Evolutionary conservation across 2,113 vertebrate genomes (phyloP).

Genomic region (Perccottus glenii): DNA sequence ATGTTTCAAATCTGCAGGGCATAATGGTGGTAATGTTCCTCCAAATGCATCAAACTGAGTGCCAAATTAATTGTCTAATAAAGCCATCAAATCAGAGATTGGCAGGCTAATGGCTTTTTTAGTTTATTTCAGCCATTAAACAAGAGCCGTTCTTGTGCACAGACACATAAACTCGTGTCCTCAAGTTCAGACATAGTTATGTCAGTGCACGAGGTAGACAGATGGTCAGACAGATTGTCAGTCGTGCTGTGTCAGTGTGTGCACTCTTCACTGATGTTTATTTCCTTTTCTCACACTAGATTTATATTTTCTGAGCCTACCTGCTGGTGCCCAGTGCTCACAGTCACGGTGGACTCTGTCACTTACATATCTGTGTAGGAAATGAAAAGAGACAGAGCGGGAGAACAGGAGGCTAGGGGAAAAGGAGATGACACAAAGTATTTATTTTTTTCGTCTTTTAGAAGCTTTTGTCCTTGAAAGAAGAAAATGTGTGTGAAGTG

Average conservation of each 20-base stretch:
- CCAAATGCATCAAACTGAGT: not conserved
- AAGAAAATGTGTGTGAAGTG: slow-evolving; percentile 33
- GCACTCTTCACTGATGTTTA: slow-evolving; percentile 33
- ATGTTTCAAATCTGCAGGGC: not conserved
- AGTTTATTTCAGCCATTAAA: slow-evolving; percentile 1
- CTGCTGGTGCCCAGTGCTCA: slow-evolving; percentile 45
- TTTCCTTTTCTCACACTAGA: slow-evolving; percentile 34
- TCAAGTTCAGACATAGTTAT: slow-evolving; percentile 38
- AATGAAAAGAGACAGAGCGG: slow-evolving; percentile 14
- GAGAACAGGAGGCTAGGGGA: slow-evolving; percentile 8
- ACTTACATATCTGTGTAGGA: slow-evolving; percentile 31
- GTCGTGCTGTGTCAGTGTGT: slow-evolving; percentile 18
- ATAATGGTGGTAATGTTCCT: slow-evolving; percentile 8
- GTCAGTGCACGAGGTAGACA: slow-evolving; percentile 30
- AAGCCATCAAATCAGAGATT: slow-evolving; percentile 17
- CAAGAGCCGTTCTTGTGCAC: not conserved
- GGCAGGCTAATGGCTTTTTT: not conserved
- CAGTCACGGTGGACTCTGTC: slow-evolving; percentile 34
- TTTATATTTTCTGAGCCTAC: slow-evolving; percentile 48
- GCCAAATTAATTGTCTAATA: slow-evolving; percentile 6
- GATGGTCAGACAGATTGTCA: slow-evolving; percentile 63
- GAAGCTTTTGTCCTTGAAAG: slow-evolving; percentile 53
- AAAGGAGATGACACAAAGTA: slow-evolving; percentile 22
- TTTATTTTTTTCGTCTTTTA: slow-evolving; percentile 33
- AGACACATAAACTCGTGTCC: slow-evolving; percentile 30